A percentile compares a stretch with the other conserved stretches of the same genome.
phyloP scores from a whole-genome alignment of 2,797 vertebrate species.

The Thamnophis elegans region DNA sequence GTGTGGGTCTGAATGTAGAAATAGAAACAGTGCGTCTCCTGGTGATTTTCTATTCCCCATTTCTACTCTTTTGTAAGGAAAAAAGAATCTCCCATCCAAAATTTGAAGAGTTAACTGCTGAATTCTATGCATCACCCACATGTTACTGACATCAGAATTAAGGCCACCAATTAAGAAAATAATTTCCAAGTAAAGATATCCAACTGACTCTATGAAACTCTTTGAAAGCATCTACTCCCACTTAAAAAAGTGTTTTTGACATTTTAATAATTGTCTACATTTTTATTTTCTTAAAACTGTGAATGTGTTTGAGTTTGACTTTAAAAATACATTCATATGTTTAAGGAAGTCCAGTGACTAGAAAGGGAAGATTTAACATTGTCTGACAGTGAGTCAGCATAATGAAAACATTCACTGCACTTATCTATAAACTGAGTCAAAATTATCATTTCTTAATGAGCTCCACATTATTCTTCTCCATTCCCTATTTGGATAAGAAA shows the following conservation, averaged over 20 bases:
- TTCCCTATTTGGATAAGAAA: slow-evolving; percentile 27
- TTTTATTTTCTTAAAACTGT: neutral
- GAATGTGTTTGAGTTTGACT: neutral
- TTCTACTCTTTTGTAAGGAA: neutral
- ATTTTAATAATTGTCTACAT: neutral
- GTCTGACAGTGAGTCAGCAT: neutral
- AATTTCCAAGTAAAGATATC: neutral
- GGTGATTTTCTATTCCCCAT: neutral
- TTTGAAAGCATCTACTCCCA: neutral
- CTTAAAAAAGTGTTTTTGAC: neutral
- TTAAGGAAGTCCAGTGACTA: neutral
- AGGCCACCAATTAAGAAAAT: neutral
- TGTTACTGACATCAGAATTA: neutral
- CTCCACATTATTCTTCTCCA: neutral
- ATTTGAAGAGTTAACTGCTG: neutral
- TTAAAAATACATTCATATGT: neutral
- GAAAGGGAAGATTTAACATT: neutral
- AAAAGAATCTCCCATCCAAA: neutral
- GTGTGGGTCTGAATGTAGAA: neutral
- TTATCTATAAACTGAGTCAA: neutral
- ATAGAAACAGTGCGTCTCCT: neutral
- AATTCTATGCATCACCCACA: neutral
- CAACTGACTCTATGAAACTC: neutral
- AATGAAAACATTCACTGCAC: neutral
- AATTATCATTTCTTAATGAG: slow-evolving; percentile 4